These are phyloP conservation scores for Macrostomum lignano DNA, from an alignment of 1,140 invertebrate genomes.

Conservation along the genomic window DNA sequence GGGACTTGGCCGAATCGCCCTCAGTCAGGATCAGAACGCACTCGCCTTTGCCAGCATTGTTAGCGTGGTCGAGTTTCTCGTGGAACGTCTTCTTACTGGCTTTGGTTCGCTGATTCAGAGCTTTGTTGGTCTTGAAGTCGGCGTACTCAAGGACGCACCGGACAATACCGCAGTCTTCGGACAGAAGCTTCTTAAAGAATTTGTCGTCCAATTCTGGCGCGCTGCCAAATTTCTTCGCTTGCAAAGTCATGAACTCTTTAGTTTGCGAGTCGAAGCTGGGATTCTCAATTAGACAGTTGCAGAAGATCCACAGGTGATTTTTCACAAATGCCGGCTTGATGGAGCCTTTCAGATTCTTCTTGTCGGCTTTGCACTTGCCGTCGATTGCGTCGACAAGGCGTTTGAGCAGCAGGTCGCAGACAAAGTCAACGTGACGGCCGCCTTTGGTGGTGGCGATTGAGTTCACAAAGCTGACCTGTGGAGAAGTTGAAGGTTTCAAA, in stretches of 20 bases:
- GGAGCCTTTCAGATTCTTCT: conserved; percentile 45
- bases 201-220: conserved; percentile 66
- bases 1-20: conserved; percentile 95
- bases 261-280: conserved; percentile 98
- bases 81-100: too few relatives aligned
- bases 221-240: conserved; percentile 75
- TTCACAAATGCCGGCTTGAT: conserved; percentile 42
- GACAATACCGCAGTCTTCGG: too few relatives aligned
- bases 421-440: conserved; percentile 80
- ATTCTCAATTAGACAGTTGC: conserved; percentile 94
- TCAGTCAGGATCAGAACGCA: conserved; percentile 84
- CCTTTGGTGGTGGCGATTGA: conserved; percentile 93
- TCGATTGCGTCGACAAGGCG: conserved; percentile 67
- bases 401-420: conserved; percentile 54
- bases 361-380: conserved; percentile 42
- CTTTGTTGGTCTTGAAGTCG: too few relatives aligned
- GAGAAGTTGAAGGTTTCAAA: too few relatives aligned
- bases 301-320: conserved; percentile 86
- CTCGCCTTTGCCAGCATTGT: conserved; percentile 65
- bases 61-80: conserved; percentile 93
- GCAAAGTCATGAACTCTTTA: conserved; percentile 91
- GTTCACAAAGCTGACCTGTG: conserved; percentile 96
- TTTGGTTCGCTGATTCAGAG: too few relatives aligned
- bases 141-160: too few relatives aligned
- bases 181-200: conserved; percentile 45